Evolutionary conservation across 2,797 vertebrate genomes (phyloP).

Genomic region (Aphelocoma californica): DNA sequence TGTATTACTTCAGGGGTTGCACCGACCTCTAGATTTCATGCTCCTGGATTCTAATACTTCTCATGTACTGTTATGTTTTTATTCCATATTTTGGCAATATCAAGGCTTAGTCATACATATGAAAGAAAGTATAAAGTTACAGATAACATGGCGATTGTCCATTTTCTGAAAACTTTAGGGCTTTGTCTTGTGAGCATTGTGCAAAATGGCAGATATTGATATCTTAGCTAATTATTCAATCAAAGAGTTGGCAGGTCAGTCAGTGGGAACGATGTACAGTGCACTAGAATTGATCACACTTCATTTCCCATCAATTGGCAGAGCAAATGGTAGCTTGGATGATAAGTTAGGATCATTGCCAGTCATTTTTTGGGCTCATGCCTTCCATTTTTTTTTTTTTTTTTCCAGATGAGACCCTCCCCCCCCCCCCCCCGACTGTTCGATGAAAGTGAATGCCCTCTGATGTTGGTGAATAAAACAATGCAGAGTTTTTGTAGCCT

Average conservation of each 20-base stretch:
- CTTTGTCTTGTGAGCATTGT: conserved; percentile 23
- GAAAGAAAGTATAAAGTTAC: neutral
- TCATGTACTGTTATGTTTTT: neutral
- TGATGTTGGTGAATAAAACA: conserved; percentile 32
- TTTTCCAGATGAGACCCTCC: neutral
- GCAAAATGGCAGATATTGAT: conserved; percentile 36
- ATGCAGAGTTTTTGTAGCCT: conserved; percentile 55
- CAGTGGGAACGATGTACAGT: conserved; percentile 58
- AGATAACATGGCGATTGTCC: neutral
- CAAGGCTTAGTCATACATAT: neutral
- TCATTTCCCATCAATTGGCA: conserved; percentile 73
- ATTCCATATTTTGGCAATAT: neutral
- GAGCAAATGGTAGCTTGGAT: conserved; percentile 61
- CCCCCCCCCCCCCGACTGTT: neutral
- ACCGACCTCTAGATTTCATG: conserved; percentile 38
- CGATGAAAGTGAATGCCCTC: conserved; percentile 34
- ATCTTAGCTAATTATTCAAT: conserved; percentile 73
- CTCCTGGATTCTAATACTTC: conserved; percentile 9
- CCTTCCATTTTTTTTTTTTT: neutral
- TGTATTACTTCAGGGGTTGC: conserved; percentile 13
- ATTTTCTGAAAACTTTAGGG: neutral
- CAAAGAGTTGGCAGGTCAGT: conserved; percentile 66
- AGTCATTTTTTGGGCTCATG: conserved; percentile 34
- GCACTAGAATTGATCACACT: conserved; percentile 71
- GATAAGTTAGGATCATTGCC: conserved; percentile 63